phyloP scores from a whole-genome alignment of 1,140 invertebrate genomes.

The Philopotamus ludificatus region DNA sequence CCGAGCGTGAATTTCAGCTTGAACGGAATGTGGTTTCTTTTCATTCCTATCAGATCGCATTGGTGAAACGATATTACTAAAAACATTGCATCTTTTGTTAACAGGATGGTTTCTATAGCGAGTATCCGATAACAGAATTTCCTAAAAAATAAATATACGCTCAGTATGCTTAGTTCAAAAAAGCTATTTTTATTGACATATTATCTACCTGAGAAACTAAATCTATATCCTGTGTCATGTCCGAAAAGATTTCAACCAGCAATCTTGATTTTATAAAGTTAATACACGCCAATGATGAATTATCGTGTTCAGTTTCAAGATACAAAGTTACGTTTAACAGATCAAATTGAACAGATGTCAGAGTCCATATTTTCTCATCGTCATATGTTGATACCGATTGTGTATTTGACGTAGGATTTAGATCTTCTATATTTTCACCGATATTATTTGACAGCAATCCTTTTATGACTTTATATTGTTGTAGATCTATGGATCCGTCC shows the following conservation, averaged over 20 bases:
- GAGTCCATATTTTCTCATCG: constrained; percentile 64
- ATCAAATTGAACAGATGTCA: constrained; percentile 77
- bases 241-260: constrained; percentile 80
- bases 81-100: constrained; percentile 79
- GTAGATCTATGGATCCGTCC: constrained; percentile 76
- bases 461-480: constrained; percentile 85
- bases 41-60: constrained; percentile 52
- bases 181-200: not conserved
- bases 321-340: constrained; percentile 85
- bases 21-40: constrained; percentile 64
- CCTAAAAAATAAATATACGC: constrained; percentile 47
- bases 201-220: constrained; percentile 74
- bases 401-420: constrained; percentile 44
- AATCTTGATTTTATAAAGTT: constrained; percentile 91
- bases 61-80: constrained; percentile 86
- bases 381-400: not conserved
- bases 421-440: constrained; percentile 82
- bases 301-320: constrained; percentile 60
- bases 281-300: constrained; percentile 75
- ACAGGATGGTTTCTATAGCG: constrained; percentile 68
- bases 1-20: constrained; percentile 82
- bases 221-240: constrained; percentile 89
- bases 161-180: not conserved
- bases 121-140: constrained; percentile 85
- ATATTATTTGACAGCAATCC: constrained; percentile 90